A percentile compares a stretch with the other conserved stretches of the same genome.
phyloP scores from a whole-genome alignment of 2,113 vertebrate genomes.

The Colius striatus region DNA sequence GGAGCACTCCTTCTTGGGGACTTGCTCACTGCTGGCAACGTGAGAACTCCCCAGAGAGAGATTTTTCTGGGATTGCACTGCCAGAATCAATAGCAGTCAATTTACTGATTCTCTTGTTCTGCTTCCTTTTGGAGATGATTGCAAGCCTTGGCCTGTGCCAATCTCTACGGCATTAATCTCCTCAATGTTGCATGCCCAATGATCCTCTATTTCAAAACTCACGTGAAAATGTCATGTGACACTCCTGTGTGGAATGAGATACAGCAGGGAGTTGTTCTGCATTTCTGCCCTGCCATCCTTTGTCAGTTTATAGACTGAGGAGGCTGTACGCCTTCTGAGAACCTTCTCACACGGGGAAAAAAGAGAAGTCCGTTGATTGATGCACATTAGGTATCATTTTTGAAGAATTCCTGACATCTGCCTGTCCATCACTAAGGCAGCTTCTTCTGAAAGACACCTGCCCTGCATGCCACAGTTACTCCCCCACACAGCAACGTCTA shows the following conservation, averaged over 20 bases:
- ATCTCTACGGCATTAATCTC: background rate
- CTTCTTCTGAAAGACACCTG: background rate
- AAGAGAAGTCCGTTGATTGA: rapidly evolving
- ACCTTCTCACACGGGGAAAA: background rate
- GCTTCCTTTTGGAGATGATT: background rate
- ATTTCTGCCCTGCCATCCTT: background rate
- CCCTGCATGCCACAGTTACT: background rate
- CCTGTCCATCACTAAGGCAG: background rate
- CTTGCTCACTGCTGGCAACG: background rate
- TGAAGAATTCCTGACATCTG: background rate
- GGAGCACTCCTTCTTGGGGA: background rate
- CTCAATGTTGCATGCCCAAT: background rate
- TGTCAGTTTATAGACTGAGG: background rate
- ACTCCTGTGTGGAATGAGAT: rapidly evolving
- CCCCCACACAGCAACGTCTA: background rate
- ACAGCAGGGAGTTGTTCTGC: background rate
- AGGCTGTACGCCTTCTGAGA: background rate
- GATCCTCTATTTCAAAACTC: background rate
- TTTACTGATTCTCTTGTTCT: background rate
- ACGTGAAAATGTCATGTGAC: background rate
- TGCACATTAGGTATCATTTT: background rate
- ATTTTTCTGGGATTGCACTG: background rate
- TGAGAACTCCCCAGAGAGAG: background rate
- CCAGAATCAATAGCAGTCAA: background rate
- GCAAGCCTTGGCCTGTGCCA: background rate